Conservation (phyloP, 1,140 invertebrate genomes). For the Sinonovacula constricta region DNA sequence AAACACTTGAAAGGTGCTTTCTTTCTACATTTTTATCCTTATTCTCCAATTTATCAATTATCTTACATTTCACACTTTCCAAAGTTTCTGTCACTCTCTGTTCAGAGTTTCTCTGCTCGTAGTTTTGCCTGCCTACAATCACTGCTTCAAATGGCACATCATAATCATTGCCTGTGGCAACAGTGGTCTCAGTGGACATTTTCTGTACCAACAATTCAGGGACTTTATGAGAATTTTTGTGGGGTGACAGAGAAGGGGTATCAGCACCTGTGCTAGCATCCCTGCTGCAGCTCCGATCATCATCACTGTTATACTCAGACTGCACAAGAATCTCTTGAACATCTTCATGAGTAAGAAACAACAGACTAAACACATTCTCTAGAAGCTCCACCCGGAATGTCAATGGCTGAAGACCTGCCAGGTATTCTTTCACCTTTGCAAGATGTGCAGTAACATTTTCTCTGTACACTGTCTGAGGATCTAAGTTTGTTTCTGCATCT, state of each 20-base stretch:
- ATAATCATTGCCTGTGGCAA: constrained; percentile 51
- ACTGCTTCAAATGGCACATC: constrained; percentile 66
- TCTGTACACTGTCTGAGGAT: constrained; percentile 66
- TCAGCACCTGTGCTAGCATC: constrained; percentile 14
- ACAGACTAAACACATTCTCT: constrained; percentile 79
- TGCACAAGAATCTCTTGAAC: constrained; percentile 64
- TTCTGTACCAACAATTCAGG: background rate
- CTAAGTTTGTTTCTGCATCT: too few relatives aligned
- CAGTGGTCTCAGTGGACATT: background rate
- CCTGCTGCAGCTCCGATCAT: constrained; percentile 49
- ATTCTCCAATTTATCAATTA: background rate
- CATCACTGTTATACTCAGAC: constrained; percentile 65
- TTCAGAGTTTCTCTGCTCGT: constrained; percentile 11
- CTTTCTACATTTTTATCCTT: background rate
- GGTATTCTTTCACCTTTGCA: constrained; percentile 60
- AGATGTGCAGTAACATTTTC: constrained; percentile 67
- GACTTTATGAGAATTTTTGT: constrained; percentile 21
- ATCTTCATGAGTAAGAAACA: constrained; percentile 77
- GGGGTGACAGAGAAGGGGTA: constrained; percentile 37
- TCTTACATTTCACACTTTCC: constrained; percentile 23
- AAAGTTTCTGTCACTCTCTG: constrained; percentile 34
- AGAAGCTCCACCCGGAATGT: constrained; percentile 78
- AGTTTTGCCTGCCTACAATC: background rate
- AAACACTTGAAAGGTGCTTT: constrained; percentile 33
- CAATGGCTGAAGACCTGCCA: constrained; percentile 75